Evolutionary conservation across 35 echinoderm and acorn worm genomes (phyloP).

Genomic region (Antedon bifida): DNA sequence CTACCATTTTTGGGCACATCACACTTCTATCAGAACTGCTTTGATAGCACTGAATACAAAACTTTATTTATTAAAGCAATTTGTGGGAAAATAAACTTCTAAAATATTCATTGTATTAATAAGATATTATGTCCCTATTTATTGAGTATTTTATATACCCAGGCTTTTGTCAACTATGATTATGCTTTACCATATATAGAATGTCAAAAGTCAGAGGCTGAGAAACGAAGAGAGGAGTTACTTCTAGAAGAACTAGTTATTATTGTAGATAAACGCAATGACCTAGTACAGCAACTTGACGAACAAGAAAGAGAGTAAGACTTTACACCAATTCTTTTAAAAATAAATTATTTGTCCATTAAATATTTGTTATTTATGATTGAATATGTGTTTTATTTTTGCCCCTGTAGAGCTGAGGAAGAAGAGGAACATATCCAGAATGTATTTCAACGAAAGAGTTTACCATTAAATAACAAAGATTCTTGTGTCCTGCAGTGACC

Average conservation of each 20-base stretch:
- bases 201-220: conserved; percentile 97
- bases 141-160: no score
- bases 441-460: neutral
- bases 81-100: no score
- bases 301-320: conserved; percentile 94
- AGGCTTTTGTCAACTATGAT: no score
- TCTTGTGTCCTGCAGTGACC: neutral
- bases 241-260: conserved; percentile 95
- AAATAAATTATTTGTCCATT: neutral
- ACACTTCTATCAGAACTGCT: no score
- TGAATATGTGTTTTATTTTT: neutral
- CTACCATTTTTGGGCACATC: no score
- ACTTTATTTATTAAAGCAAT: no score
- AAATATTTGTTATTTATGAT: no score
- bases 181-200: conserved; percentile 20
- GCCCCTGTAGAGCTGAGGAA: neutral
- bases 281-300: conserved; percentile 72
- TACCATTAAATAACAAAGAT: neutral
- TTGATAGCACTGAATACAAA: no score
- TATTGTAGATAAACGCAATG: conserved; percentile 87
- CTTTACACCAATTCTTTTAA: no score
- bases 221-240: conserved; percentile 62
- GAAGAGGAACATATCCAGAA: conserved; percentile 6
- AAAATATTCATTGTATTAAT: no score
- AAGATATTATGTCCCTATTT: no score